phyloP scores from a whole-genome alignment of 2,113 vertebrate species.

The Pterophyllum scalare region DNA sequence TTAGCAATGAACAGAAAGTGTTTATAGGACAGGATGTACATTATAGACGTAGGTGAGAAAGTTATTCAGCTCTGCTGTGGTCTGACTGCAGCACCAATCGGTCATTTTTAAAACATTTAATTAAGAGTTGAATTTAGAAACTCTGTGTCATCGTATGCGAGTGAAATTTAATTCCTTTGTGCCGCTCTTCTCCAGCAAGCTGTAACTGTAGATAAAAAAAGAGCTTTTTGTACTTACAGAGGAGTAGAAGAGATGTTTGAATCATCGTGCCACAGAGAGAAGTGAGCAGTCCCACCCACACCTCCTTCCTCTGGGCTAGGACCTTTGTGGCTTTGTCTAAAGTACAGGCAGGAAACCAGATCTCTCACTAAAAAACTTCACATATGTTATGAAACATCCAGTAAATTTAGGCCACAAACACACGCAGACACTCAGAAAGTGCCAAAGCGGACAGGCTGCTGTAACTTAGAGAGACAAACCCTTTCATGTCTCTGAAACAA shows the following conservation, averaged over 20 bases:
- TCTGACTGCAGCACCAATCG: background rate
- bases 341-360: background rate
- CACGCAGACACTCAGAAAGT: background rate
- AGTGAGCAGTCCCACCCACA: background rate
- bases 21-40: background rate
- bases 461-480: background rate
- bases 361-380: background rate
- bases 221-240: background rate
- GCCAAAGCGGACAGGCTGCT: background rate
- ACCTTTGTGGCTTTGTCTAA: background rate
- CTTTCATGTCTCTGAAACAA: background rate
- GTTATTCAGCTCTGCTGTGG: background rate
- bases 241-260: background rate
- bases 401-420: background rate
- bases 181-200: accelerated
- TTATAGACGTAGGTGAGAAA: background rate
- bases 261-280: background rate
- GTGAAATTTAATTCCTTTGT: background rate
- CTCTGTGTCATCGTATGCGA: no score
- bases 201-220: background rate
- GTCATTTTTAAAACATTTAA: accelerated
- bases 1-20: background rate
- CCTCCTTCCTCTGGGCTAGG: background rate
- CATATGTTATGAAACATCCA: background rate
- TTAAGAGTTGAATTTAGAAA: background rate